These are phyloP conservation scores for Gymnodraco acuticeps DNA, from an alignment of 2,797 vertebrate species.

Conservation along the genomic window DNA sequence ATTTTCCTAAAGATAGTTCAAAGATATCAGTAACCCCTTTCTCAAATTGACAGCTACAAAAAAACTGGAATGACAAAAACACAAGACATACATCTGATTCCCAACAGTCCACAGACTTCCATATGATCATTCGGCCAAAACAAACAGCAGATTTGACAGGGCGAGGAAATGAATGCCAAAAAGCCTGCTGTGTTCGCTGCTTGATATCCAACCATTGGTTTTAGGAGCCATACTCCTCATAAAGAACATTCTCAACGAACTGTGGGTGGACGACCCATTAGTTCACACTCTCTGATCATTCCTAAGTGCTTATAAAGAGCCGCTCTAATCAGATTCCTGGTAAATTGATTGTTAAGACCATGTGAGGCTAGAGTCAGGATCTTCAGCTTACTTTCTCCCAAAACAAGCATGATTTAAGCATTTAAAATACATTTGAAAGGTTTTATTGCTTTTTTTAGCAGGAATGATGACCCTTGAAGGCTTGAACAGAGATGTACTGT, in stretches of 20 bases:
- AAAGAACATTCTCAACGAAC: conserved; percentile 27
- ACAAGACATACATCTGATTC: neutral
- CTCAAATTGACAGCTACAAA: neutral
- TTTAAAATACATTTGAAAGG: conserved; percentile 4
- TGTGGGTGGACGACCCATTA: conserved; percentile 39
- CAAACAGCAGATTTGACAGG: conserved; percentile 9
- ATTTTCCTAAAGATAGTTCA: neutral
- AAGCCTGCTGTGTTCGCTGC: neutral
- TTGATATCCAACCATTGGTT: neutral
- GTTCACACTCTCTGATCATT: conserved; percentile 21
- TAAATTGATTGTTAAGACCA: conserved; percentile 28
- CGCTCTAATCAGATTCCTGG: conserved; percentile 34
- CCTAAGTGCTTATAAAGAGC: conserved; percentile 44
- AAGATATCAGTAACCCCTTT: neutral
- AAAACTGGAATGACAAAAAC: neutral
- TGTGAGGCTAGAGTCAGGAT: neutral
- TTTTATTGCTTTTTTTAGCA: neutral
- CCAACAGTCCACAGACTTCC: neutral
- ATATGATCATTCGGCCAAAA: conserved; percentile 18
- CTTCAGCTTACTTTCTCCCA: neutral
- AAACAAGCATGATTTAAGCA: neutral
- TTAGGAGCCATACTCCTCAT: neutral
- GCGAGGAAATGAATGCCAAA: neutral
- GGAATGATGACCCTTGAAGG: neutral
- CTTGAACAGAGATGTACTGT: neutral